Evolutionary conservation across 2,797 vertebrate species (phyloP), one percentile per base, ranked within the genome.

Genomic region (Melanotaenia maccullochi): DNA sequence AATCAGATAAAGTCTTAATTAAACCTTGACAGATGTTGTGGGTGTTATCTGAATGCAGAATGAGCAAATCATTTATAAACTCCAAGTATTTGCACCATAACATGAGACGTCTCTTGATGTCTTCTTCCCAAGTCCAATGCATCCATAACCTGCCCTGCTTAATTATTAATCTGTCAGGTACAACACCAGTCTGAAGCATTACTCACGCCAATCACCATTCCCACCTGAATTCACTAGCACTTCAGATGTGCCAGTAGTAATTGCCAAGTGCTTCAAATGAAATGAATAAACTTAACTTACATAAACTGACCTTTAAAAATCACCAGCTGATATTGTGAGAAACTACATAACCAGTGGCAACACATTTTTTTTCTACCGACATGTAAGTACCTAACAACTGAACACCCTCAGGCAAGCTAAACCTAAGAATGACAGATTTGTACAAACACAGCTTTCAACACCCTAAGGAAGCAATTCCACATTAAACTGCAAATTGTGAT

Each of bases 121-220:
- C 79, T 81, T 76, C 66, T 49, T 82, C 38, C 49, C 4, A 44
- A 73, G 35, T 73, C 67, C 30, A 60, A 58, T 52, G 68, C 62
- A 84, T 84, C 79, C 71, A 87, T 85, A 56, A 74, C 51, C 74
- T 79, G 76, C 80, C 82, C 78, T 78, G 75, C 88, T 86, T 84
- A 89, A 92, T 91, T 90, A 90, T 73, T 47, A 82, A 76, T 44
- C 65, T 58, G 38, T 73, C 83, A 84, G 81, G 73, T 84, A 70
- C 16, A 76, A 63, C 30, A 68, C 25, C 44, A 61, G 67, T 68
- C 78, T 47, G 20, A 67, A 85, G 82, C 70, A 54, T 68, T 83
- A 73, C 75, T 71, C 58, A 40, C 36, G 76, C 73, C 91, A 93
- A 82, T 93, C 91, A 87, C 73, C 66, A 84, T 79, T 86, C 63